Conservation (phyloP, 2,797 vertebrate species). For the Myiotriccus ornatus region DNA sequence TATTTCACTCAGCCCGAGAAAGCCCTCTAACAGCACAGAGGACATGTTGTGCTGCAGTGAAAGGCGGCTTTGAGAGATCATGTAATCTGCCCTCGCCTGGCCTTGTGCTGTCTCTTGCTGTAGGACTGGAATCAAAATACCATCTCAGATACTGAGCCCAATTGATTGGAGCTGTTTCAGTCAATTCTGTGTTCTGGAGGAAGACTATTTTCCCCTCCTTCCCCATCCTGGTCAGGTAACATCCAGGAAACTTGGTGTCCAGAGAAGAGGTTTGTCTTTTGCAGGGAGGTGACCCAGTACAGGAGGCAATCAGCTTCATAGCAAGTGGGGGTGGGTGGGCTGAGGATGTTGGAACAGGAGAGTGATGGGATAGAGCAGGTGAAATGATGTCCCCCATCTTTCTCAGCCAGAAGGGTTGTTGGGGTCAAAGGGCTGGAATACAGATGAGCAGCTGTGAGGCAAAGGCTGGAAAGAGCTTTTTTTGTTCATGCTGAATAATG, state of each 20-base stretch:
- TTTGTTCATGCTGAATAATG: background rate
- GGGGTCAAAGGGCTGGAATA: background rate
- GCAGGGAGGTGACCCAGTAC: background rate
- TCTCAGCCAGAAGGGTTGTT: background rate
- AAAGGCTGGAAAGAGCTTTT: background rate
- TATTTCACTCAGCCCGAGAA: constrained; percentile 56
- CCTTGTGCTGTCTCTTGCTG: constrained; percentile 36
- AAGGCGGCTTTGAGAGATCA: constrained; percentile 58
- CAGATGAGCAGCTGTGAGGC: background rate
- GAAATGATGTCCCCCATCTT: background rate
- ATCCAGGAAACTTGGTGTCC: background rate
- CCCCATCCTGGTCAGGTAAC: background rate
- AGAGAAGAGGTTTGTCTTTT: background rate
- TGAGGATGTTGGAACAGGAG: background rate
- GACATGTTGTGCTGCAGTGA: constrained; percentile 56
- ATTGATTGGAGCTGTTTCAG: constrained; percentile 23
- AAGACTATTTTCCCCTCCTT: background rate
- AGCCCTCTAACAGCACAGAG: constrained; percentile 52
- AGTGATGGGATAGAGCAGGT: background rate
- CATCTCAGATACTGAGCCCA: constrained; percentile 8
- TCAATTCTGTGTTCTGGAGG: background rate
- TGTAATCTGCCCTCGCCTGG: constrained; percentile 54
- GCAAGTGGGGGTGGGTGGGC: background rate
- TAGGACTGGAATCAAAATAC: constrained; percentile 53
- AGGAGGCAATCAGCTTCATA: background rate